A percentile compares a stretch with the other conserved stretches of the same genome.
Evolutionary conservation across 2,888 invertebrate species (phyloP).

Genomic region (Thereva unica): DNA sequence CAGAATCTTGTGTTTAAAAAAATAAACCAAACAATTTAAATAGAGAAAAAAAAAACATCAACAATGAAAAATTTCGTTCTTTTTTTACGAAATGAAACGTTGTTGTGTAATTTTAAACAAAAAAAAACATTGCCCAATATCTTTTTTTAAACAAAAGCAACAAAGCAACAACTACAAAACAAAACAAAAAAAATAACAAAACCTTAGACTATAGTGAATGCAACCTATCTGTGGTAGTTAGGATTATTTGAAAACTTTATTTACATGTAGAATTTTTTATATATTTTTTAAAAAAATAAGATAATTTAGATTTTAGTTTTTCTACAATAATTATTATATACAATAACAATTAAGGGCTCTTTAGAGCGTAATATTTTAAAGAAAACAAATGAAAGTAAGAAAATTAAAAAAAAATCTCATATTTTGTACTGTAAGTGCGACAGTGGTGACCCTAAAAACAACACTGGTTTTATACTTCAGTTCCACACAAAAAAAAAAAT

Average conservation of each 20-base stretch:
- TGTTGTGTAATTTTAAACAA: background rate
- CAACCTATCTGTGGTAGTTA: conserved; percentile 59
- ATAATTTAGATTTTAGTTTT: background rate
- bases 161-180: background rate
- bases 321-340: conserved; percentile 16
- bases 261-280: conserved; percentile 17
- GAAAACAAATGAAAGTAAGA: conserved; percentile 2
- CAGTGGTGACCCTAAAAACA: conserved; percentile 10
- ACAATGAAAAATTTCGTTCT: conserved; percentile 9
- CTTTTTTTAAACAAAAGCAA: background rate
- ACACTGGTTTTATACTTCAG: conserved; percentile 8
- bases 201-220: conserved; percentile 42
- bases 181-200: conserved; percentile 14
- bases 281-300: conserved; percentile 28
- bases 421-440: background rate
- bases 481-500: conserved; percentile 20
- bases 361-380: background rate
- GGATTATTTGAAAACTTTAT: conserved; percentile 53
- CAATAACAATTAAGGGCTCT: conserved; percentile 5
- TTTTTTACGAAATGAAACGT: background rate
- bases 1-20: conserved; percentile 21
- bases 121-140: conserved; percentile 27
- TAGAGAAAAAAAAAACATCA: conserved; percentile 13
- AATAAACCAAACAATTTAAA: background rate
- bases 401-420: conserved; percentile 7